These are phyloP conservation scores for Pterostichus niger DNA, from an alignment of 2,888 invertebrate genomes.

Conservation along the genomic window DNA sequence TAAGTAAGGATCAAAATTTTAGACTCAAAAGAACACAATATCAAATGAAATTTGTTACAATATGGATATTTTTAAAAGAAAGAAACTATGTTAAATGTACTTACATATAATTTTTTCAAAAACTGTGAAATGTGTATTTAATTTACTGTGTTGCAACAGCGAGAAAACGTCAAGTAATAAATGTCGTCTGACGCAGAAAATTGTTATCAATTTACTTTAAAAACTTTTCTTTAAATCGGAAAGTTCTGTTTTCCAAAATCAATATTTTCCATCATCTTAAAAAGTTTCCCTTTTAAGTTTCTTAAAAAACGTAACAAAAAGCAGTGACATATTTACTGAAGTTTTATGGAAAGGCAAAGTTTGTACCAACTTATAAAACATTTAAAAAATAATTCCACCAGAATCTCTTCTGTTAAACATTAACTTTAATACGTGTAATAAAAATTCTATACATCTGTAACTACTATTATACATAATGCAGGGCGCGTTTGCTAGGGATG, in stretches of 20 bases:
- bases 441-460: conserved; percentile 45
- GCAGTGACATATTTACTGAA: conserved; percentile 53
- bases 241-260: conserved; percentile 36
- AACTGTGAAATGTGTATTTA: not conserved
- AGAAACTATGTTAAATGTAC: no score
- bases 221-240: conserved; percentile 36
- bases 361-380: conserved; percentile 51
- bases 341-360: conserved; percentile 48
- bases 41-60: no score
- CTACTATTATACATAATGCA: conserved; percentile 39
- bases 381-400: conserved; percentile 52
- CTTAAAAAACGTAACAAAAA: conserved; percentile 52
- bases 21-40: no score
- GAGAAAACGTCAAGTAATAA: conserved; percentile 1
- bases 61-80: no score
- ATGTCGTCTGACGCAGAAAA: not conserved
- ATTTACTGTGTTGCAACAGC: not conserved
- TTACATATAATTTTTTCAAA: no score
- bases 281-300: conserved; percentile 43
- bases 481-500: not conserved
- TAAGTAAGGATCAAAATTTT: no score
- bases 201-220: not conserved
- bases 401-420: conserved; percentile 48
- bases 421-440: conserved; percentile 39
- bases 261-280: conserved; percentile 53